Conservation (phyloP, 1,140 invertebrate species). For the Brachionus rubens region DNA sequence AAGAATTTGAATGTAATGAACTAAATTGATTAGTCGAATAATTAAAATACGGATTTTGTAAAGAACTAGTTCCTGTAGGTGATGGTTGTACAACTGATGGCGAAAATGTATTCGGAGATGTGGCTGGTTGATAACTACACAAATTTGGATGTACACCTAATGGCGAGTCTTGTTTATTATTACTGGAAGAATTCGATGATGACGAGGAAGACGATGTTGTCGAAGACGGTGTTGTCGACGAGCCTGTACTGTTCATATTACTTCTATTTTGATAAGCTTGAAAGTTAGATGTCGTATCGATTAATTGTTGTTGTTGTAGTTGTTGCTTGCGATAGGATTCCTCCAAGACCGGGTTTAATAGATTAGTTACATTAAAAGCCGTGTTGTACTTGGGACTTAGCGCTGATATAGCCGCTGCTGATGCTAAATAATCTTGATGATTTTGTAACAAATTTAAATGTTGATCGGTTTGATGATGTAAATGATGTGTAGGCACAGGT, state of each 20-base stretch:
- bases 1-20: neutral
- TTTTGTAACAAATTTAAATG: conserved; percentile 19
- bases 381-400: conserved; percentile 45
- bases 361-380: conserved; percentile 37
- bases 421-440: conserved; percentile 26
- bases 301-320: neutral
- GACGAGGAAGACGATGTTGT: conserved; percentile 7
- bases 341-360: conserved; percentile 35
- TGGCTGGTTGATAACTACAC: neutral
- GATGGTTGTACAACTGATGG: neutral
- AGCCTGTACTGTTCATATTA: conserved; percentile 33
- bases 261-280: neutral
- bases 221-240: neutral
- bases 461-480: conserved; percentile 1
- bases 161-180: conserved; percentile 11
- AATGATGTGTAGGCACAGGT: neutral
- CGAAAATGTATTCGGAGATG: neutral
- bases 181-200: neutral
- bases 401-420: conserved; percentile 8
- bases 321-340: conserved; percentile 43
- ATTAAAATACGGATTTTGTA: conserved; percentile 26
- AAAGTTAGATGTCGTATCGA: neutral
- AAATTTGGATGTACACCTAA: neutral
- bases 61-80: neutral
- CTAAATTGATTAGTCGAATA: conserved; percentile 9